Conservation (phyloP, 2,888 invertebrate species). For the Vannuccia rotundouncinata region DNA sequence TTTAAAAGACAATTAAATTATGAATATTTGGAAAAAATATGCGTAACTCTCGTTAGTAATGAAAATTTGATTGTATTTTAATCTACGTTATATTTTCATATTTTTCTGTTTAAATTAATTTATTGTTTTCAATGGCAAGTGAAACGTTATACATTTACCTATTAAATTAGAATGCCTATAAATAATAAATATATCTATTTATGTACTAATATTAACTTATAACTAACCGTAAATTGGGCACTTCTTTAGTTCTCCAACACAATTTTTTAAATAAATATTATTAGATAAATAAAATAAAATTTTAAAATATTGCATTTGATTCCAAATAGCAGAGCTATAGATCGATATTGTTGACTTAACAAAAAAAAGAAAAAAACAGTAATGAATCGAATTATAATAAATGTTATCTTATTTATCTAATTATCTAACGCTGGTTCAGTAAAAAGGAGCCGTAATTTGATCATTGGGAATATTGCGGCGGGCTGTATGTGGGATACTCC, state of each 20-base stretch:
- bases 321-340: conserved; percentile 11
- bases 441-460: background rate
- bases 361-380: no score
- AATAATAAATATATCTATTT: background rate
- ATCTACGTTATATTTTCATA: background rate
- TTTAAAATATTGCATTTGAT: conserved; percentile 10
- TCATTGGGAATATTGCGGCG: conserved; percentile 16
- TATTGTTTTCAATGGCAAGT: no score
- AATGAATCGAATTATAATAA: background rate
- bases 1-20: background rate
- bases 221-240: background rate
- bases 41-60: background rate
- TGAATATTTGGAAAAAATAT: background rate
- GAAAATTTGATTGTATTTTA: background rate
- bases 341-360: no score
- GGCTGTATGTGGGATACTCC: background rate
- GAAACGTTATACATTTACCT: background rate
- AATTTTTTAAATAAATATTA: no score
- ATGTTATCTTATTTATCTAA: background rate
- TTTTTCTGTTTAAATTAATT: background rate
- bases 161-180: background rate
- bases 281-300: no score
- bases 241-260: background rate
- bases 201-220: conserved; percentile 15
- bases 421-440: background rate